Evolutionary conservation across 1,140 invertebrate genomes (phyloP), one percentile per base, ranked within the genome.

Genomic region (Tetragonula clypearis): DNA sequence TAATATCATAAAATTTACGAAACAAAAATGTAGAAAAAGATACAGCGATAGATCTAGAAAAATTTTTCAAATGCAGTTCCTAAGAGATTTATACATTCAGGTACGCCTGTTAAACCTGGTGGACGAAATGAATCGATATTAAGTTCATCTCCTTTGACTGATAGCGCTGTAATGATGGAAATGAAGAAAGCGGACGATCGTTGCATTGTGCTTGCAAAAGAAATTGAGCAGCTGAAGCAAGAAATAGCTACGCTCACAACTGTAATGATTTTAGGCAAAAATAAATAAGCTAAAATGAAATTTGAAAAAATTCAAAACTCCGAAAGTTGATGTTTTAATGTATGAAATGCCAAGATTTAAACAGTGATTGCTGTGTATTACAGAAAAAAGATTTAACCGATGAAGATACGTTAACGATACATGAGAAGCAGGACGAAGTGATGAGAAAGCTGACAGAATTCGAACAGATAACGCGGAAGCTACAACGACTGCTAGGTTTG

Each of bases 351-450:
- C 1, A 2, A n/a, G 5, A 75, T 30, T 68, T 41, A 26, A 77
- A 12, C 49, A 30, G 8, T 11, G 19, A 19, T 49, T 71, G 19
- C 79, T 69, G n/a, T 62, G 49, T 76, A 77, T 56, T 77, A 60
- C 30, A 95, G 94, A 95, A 95, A 91, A 83, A 92, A 65, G 91
- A 93, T 60, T 78, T 94, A 53, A 91, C 92, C 12, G 89, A 94
- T 11, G 92, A 93, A 12, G 94, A 95, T 66, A 90, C 92, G 1
- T 41, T 79, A 14, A 62, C 62, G 1, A 80, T 95, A 69, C 87
- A 92, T n/a, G 78, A 88, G 4, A 93, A 93, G 62, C 93, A 94
- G 78, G 76, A 86, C 0, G 62, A 90, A 30, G 41, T 95, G 0
- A 88, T 93, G 72, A 68, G 76, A 17, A 95, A 94, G 77, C 73